Evolutionary conservation across 2,113 vertebrate genomes (phyloP).

Genomic region (Choloepus hoffmanni): DNA sequence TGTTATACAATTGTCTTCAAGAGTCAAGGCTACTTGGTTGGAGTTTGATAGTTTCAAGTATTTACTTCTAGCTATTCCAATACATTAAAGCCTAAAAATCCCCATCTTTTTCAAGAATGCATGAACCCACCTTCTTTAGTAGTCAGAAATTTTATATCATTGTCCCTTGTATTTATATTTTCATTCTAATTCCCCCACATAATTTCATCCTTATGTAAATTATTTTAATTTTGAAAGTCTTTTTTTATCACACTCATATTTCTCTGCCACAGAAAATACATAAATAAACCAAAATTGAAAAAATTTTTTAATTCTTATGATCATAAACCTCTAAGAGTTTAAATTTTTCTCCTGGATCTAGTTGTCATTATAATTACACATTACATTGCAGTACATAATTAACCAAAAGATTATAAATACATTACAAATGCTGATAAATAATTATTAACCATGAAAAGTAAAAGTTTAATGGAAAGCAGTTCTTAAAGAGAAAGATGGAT

Average conservation of each 20-base stretch:
- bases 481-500: not conserved
- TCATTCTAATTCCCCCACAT: not conserved
- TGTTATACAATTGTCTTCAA: no score
- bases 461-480: not conserved
- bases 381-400: not conserved
- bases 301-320: not conserved
- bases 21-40: no score
- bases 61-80: no score
- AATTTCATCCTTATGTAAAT: not conserved
- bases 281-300: not conserved
- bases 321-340: not conserved
- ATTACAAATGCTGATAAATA: not conserved
- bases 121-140: not conserved
- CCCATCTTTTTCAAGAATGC: not conserved
- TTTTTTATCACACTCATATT: not conserved
- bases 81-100: no score
- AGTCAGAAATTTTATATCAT: not conserved
- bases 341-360: not conserved
- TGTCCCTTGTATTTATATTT: constrained; percentile 27
- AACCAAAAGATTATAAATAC: constrained; percentile 8
- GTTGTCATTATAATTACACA: not conserved
- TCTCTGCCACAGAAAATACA: not conserved
- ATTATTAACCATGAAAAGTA: not conserved
- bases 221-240: not conserved
- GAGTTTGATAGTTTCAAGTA: no score